phyloP scores from a whole-genome alignment of 2,113 vertebrate genomes.

The Tupaia chinensis region DNA sequence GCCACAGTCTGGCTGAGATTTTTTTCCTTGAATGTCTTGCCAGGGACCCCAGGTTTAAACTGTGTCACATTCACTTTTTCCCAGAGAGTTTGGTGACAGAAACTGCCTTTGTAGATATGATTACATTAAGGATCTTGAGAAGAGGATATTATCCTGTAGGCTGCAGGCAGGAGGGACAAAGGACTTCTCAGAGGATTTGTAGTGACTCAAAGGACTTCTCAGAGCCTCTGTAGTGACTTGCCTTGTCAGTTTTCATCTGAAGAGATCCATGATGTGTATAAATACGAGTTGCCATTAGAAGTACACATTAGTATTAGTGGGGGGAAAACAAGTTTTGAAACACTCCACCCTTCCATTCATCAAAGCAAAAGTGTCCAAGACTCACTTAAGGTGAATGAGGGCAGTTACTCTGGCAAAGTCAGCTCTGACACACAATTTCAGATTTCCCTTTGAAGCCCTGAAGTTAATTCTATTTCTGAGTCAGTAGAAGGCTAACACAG shows the following conservation, averaged over 20 bases:
- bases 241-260: slow-evolving; percentile 26
- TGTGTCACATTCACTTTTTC: slow-evolving; percentile 1
- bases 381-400: slow-evolving; percentile 29
- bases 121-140: too few relatives aligned
- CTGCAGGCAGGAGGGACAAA: not conserved
- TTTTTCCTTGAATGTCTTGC: slow-evolving; percentile 24
- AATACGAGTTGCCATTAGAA: slow-evolving; percentile 13
- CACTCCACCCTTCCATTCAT: not conserved
- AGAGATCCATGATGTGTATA: not conserved
- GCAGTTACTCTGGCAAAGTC: not conserved
- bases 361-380: slow-evolving; percentile 9
- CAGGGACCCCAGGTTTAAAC: slow-evolving; percentile 25
- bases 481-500: slow-evolving; percentile 4
- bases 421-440: slow-evolving; percentile 17
- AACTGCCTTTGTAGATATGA: not conserved
- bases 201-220: not conserved
- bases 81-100: not conserved
- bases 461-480: slow-evolving; percentile 30
- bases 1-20: too few relatives aligned
- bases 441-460: not conserved
- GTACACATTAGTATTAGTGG: not conserved
- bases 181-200: not conserved
- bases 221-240: not conserved
- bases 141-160: not conserved
- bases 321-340: slow-evolving; percentile 46